Base-by-base conservation (phyloP, 2,113 vertebrate species). In the Cryptotis parvus region DNA sequence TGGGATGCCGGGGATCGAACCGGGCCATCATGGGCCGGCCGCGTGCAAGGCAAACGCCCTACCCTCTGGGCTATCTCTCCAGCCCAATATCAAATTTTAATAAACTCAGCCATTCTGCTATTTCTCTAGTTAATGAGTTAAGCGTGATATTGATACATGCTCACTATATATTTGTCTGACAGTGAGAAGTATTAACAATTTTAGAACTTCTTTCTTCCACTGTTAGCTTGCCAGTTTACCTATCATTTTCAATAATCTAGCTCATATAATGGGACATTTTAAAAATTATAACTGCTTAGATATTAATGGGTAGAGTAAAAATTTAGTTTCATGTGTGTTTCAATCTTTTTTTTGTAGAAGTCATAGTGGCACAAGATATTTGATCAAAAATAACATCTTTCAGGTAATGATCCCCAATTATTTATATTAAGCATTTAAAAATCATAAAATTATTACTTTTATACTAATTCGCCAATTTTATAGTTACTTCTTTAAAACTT, bases 111-210 rank as follows among this genome's bases (percentile, higher is more conserved):
- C 35, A 69, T 89, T 68, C 16, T 70, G 27, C 92, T 78, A 70
- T 3, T 58, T 92, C 55, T 83, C 45, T 92, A 68, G 63, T 81
- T 92, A 93, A 89, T 88, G 72, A 93, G 69, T 89, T 95, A 91
- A 90, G 86, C 84, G 39, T 94, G 89, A 91, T 80, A 84, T 14
- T 93, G 80, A 91, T 84, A 94, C 29, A 74, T 89, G 69, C 69
- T 92, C 73, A 94, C 94, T 96, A 87, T 79, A 58, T 92, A 79
- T 73, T 77, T 87, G 55, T 73, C 37, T 77, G 77, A 89, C 84
- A 81, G 49, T 73, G 72, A 90, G 35, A 26, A 89, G 81, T 65
- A 89, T 92, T 80, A 95, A 70, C 69, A 86, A 37, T 81, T 86
- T 91, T 52, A 91, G 79, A 81, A 89, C 27, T 58, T 2, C 31